Percentiles rank a stretch among this genome's conserved stretches.
Evolutionary conservation across 1,140 invertebrate genomes (phyloP).

Genomic region (Carposina sasakii): DNA sequence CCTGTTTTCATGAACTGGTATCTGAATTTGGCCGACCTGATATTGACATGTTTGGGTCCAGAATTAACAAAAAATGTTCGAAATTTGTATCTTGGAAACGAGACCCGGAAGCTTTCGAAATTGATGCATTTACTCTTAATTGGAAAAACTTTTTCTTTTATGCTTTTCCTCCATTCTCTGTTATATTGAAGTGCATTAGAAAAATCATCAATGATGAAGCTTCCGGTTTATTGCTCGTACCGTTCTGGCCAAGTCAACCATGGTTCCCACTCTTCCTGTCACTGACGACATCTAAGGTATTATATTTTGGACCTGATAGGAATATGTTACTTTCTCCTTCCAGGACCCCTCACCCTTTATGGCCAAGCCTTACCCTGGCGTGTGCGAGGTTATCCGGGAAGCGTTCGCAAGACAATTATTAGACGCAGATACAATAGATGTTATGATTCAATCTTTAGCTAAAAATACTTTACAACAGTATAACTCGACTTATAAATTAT

Average conservation of each 20-base stretch:
- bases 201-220: slow-evolving; percentile 5
- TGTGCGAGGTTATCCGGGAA: slow-evolving; percentile 6
- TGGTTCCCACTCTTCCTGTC: slow-evolving; percentile 8
- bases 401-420: not conserved
- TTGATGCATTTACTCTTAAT: slow-evolving; percentile 4
- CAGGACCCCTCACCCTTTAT: slow-evolving; percentile 1
- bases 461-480: not conserved
- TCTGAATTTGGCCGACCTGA: not conserved
- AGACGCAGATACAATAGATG: not conserved
- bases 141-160: slow-evolving; percentile 2
- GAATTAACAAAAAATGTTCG: not conserved
- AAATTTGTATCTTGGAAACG: slow-evolving; percentile 10
- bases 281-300: not conserved
- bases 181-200: slow-evolving; percentile 5
- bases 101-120: slow-evolving; percentile 4
- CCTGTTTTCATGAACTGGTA: not conserved
- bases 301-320: slow-evolving; percentile 5
- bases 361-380: slow-evolving; percentile 9
- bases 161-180: slow-evolving; percentile 1
- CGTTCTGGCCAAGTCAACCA: slow-evolving; percentile 5
- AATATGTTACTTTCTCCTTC: slow-evolving; percentile 6
- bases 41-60: not conserved
- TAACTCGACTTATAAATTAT: not conserved
- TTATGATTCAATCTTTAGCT: slow-evolving; percentile 6
- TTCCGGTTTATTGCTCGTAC: not conserved